These are phyloP conservation scores for Drosophila obscura DNA, from an alignment of 1,140 invertebrate genomes.

Conservation along the genomic window DNA sequence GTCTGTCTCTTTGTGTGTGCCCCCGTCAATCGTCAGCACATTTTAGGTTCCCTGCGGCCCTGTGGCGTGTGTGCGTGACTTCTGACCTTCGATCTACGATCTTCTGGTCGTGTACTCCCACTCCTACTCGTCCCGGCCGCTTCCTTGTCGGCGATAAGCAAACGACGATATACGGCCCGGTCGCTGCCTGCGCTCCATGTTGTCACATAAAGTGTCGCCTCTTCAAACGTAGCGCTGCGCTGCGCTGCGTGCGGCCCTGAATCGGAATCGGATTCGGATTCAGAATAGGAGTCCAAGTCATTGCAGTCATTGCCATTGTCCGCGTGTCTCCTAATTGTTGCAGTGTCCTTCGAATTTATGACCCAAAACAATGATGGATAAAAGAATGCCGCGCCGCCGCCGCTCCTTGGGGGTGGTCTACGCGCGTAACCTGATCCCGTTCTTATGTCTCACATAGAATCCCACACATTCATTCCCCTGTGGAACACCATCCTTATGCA, in stretches of 20 bases:
- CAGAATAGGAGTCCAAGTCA: slow-evolving; percentile 6
- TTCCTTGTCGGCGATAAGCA: slow-evolving; percentile 49
- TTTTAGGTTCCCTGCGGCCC: slow-evolving; percentile 51
- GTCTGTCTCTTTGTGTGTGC: too few species aligned
- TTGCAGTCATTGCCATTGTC: slow-evolving; percentile 41
- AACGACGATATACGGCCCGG: slow-evolving; percentile 7
- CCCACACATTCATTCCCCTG: neutral
- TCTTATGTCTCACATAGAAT: slow-evolving; percentile 1
- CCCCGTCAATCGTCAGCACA: slow-evolving; percentile 66
- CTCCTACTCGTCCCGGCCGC: slow-evolving; percentile 1
- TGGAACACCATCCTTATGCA: neutral
- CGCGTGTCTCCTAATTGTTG: slow-evolving; percentile 67
- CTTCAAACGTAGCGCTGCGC: slow-evolving; percentile 54
- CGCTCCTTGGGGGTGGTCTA: slow-evolving; percentile 61
- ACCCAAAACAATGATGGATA: slow-evolving; percentile 56
- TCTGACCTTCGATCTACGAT: slow-evolving; percentile 44
- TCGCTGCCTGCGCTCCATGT: slow-evolving; percentile 62
- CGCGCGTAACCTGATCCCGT: slow-evolving; percentile 18
- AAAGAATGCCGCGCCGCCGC: slow-evolving; percentile 20
- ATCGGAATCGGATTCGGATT: slow-evolving; percentile 29
- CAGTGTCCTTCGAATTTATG: slow-evolving; percentile 76
- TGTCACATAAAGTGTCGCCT: slow-evolving; percentile 79
- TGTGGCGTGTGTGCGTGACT: slow-evolving; percentile 52
- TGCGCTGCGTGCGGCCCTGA: slow-evolving; percentile 66
- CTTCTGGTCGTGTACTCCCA: slow-evolving; percentile 8